Evolutionary conservation across 2,797 vertebrate species (phyloP).

Genomic region (Dipus sagitta): DNA sequence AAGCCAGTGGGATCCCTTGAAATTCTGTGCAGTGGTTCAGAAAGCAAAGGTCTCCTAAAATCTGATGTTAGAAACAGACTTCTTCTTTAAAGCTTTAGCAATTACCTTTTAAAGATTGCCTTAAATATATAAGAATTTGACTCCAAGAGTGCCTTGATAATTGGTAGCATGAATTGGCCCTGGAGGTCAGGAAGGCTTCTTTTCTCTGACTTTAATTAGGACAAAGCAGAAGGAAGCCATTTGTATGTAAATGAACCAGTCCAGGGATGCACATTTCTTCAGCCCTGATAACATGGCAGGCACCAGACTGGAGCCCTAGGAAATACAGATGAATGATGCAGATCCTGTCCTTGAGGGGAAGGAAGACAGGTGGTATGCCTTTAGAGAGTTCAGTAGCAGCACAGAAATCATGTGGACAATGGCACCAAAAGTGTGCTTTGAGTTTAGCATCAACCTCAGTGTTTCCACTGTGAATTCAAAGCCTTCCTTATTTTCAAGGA

Average conservation of each 20-base stretch:
- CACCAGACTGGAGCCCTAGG: not conserved
- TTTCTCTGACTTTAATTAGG: conserved; percentile 75
- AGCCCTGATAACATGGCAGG: not conserved
- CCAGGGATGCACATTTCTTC: conserved; percentile 27
- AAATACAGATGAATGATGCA: conserved; percentile 9
- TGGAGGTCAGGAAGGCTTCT: conserved; percentile 63
- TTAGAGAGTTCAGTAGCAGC: not conserved
- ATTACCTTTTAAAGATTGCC: conserved; percentile 39
- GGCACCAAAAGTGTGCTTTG: conserved; percentile 1
- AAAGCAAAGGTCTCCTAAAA: not conserved
- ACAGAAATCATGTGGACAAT: not conserved
- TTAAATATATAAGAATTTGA: conserved; percentile 55
- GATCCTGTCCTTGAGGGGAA: not conserved
- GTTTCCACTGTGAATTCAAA: not conserved
- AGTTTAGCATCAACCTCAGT: not conserved
- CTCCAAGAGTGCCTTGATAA: conserved; percentile 64
- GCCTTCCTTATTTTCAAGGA: not conserved
- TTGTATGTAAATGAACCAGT: conserved; percentile 69
- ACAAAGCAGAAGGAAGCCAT: conserved; percentile 71
- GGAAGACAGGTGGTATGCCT: not conserved
- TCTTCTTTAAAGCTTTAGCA: conserved; percentile 40
- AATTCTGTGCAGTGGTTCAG: not conserved
- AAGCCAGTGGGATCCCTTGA: not conserved
- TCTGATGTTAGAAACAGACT: not conserved
- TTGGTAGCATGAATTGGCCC: conserved; percentile 63